These are phyloP conservation scores for Diogma glabrata DNA, from an alignment of 2,888 invertebrate genomes.

Conservation along the genomic window DNA sequence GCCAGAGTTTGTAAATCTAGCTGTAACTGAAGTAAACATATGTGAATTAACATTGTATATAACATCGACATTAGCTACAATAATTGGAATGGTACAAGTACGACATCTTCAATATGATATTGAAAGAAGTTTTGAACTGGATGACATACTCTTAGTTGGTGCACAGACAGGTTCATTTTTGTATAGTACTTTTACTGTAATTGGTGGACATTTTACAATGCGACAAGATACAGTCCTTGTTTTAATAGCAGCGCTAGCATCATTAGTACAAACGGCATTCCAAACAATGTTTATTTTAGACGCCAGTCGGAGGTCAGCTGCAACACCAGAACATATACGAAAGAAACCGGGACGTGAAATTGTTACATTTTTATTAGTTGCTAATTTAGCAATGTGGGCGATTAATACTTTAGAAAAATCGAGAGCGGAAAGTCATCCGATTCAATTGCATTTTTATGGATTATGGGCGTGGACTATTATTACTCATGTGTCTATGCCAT, in stretches of 20 bases:
- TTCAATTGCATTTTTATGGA: slow-evolving; percentile 84
- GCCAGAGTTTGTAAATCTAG: slow-evolving; percentile 66
- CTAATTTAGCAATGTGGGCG: slow-evolving; percentile 89
- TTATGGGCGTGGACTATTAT: slow-evolving; percentile 94
- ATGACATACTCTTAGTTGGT: slow-evolving; percentile 82
- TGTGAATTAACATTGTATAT: slow-evolving; percentile 80
- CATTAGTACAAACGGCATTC: slow-evolving; percentile 76
- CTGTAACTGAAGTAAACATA: slow-evolving; percentile 80
- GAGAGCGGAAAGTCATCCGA: slow-evolving; percentile 80
- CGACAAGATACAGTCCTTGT: slow-evolving; percentile 71
- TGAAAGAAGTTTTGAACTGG: slow-evolving; percentile 68
- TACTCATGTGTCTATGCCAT: slow-evolving; percentile 85
- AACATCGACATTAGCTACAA: slow-evolving; percentile 72
- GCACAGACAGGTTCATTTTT: slow-evolving; percentile 92
- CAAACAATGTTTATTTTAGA: slow-evolving; percentile 88
- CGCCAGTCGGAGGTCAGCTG: slow-evolving; percentile 73
- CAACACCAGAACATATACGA: slow-evolving; percentile 67
- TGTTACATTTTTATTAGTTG: slow-evolving; percentile 81
- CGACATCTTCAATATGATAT: slow-evolving; percentile 76
- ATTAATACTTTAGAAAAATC: slow-evolving; percentile 79
- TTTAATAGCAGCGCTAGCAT: slow-evolving; percentile 70
- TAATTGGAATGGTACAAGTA: slow-evolving; percentile 81
- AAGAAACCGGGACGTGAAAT: slow-evolving; percentile 88
- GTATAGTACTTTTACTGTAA: slow-evolving; percentile 86
- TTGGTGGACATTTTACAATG: slow-evolving; percentile 81